Percentiles rank a stretch among this genome's conserved stretches.
phyloP scores from a whole-genome alignment of 2,888 invertebrate species.

The Agrochola circellaris region DNA sequence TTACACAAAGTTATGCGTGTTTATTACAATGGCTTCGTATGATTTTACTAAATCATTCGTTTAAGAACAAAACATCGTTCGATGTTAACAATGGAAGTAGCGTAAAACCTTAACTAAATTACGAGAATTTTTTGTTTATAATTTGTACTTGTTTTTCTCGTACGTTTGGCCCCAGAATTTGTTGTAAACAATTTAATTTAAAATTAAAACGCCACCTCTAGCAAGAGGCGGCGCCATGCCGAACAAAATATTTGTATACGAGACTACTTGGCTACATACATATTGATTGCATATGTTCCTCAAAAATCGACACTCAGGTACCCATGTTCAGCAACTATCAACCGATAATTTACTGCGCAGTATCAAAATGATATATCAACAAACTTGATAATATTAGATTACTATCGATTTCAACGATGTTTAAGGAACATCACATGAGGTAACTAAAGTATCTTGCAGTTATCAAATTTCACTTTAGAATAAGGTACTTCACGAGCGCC shows the following conservation, averaged over 20 bases:
- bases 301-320: slow-evolving; percentile 58
- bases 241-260: slow-evolving; percentile 51
- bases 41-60: slow-evolving; percentile 50
- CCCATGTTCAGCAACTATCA: slow-evolving; percentile 29
- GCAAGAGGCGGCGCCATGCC: slow-evolving; percentile 31
- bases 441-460: slow-evolving; percentile 62
- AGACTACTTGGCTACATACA: slow-evolving; percentile 38
- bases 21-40: slow-evolving; percentile 27
- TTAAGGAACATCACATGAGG: slow-evolving; percentile 58
- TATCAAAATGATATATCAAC: slow-evolving; percentile 38
- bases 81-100: slow-evolving; percentile 72
- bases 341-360: slow-evolving; percentile 16
- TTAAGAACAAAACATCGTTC: slow-evolving; percentile 63
- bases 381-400: slow-evolving; percentile 36
- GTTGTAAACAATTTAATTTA: slow-evolving; percentile 72
- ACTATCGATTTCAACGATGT: slow-evolving; percentile 46
- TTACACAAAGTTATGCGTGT: slow-evolving; percentile 33
- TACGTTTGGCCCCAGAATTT: slow-evolving; percentile 88
- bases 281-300: slow-evolving; percentile 53
- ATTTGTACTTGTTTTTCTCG: slow-evolving; percentile 88
- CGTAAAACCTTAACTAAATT: slow-evolving; percentile 83
- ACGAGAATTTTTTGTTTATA: slow-evolving; percentile 81
- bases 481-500: slow-evolving; percentile 66
- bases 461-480: slow-evolving; percentile 56
- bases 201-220: slow-evolving; percentile 65